Evolutionary conservation across 2,888 invertebrate genomes (phyloP).

Genomic region (Lathronympha strigana): DNA sequence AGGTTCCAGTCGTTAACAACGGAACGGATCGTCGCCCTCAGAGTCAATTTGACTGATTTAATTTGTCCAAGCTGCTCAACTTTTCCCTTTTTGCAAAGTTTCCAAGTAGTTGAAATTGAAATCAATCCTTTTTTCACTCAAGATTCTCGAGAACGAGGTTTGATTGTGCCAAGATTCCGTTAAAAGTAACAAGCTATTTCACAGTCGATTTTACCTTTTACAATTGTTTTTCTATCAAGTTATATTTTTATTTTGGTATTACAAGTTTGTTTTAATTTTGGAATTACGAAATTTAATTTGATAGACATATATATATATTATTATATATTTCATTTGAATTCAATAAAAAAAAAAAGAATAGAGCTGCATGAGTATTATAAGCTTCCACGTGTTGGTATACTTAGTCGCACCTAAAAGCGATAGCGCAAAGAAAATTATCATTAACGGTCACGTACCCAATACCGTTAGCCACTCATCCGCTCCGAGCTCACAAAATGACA

Average conservation of each 20-base stretch:
- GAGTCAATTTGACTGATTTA: slow-evolving; percentile 34
- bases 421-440: slow-evolving; percentile 35
- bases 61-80: slow-evolving; percentile 28
- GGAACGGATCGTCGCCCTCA: slow-evolving; percentile 25
- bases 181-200: background rate
- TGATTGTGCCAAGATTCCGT: background rate
- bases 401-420: slow-evolving; percentile 2
- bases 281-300: too few species aligned
- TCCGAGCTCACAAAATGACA: slow-evolving; percentile 25
- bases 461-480: slow-evolving; percentile 37
- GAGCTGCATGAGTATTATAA: background rate
- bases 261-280: too few species aligned
- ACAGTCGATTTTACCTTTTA: background rate
- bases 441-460: slow-evolving; percentile 34
- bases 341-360: too few species aligned
- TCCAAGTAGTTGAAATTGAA: slow-evolving; percentile 1
- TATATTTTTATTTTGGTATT: background rate
- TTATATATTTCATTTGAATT: too few species aligned
- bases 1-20: slow-evolving; percentile 25
- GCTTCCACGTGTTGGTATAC: slow-evolving; percentile 1
- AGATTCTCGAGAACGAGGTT: too few species aligned
- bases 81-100: slow-evolving; percentile 24
- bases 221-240: background rate
- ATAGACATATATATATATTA: too few species aligned
- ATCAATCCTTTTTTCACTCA: slow-evolving; percentile 4